Conservation (phyloP, 2,888 invertebrate species). For the Steinernema scapterisci region DNA sequence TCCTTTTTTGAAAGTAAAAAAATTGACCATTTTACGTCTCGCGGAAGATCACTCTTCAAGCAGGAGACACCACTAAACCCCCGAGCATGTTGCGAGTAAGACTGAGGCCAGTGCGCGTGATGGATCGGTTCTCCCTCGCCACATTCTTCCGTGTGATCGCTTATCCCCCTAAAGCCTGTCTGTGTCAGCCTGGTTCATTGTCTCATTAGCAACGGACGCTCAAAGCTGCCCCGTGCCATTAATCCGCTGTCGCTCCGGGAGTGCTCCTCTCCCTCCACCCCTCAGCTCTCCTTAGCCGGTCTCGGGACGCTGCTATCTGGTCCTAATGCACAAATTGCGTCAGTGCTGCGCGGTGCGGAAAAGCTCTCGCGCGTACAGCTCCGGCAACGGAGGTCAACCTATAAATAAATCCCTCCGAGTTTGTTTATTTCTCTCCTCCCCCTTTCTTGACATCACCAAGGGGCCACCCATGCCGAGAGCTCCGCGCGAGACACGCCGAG, state of each 20-base stretch:
- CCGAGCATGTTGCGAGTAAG: not conserved
- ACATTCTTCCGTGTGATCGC: constrained; percentile 22
- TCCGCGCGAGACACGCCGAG: not conserved
- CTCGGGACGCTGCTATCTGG: constrained; percentile 3
- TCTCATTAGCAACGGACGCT: constrained; percentile 21
- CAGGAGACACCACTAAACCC: not conserved
- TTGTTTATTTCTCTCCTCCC: constrained; percentile 27
- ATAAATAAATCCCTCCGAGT: constrained; percentile 18
- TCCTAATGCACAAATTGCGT: constrained; percentile 31
- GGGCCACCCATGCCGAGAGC: constrained; percentile 23
- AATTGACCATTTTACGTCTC: too few species aligned
- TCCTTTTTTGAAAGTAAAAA: too few species aligned
- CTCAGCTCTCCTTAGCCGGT: too few species aligned
- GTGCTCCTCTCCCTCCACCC: not conserved
- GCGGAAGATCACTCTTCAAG: not conserved
- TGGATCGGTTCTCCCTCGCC: constrained; percentile 7
- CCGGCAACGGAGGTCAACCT: constrained; percentile 20
- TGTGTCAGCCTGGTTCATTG: constrained; percentile 23
- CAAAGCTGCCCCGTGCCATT: constrained; percentile 13
- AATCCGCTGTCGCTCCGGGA: constrained; percentile 14
- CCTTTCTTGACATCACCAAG: not conserved
- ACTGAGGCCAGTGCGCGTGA: not conserved
- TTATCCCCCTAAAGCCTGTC: not conserved
- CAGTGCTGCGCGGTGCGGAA: constrained; percentile 1
- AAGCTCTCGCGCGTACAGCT: not conserved